These are phyloP conservation scores for Noctua comes DNA, from an alignment of 2,888 invertebrate species.

Conservation along the genomic window DNA sequence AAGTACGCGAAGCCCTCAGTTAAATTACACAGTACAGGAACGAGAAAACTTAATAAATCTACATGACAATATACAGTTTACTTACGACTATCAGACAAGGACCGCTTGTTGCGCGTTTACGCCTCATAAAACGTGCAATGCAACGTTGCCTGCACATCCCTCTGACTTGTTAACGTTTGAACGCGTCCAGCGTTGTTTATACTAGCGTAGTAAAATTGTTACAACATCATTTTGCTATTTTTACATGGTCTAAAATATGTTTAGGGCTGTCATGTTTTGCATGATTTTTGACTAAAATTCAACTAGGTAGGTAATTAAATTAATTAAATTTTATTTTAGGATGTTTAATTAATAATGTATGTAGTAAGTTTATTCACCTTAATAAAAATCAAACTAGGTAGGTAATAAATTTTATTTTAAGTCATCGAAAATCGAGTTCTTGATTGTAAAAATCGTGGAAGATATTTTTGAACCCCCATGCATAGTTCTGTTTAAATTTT, in stretches of 20 bases:
- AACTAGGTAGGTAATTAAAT: too few species aligned
- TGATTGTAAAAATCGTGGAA: neutral
- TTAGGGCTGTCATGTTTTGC: neutral
- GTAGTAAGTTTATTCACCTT: too few species aligned
- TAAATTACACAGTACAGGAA: neutral
- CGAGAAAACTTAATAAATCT: constrained; percentile 20
- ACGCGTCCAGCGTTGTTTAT: constrained; percentile 30
- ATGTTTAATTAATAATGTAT: too few species aligned
- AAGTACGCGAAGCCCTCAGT: neutral
- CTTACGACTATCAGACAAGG: constrained; percentile 25
- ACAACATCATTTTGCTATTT: constrained; percentile 16
- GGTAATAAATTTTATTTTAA: neutral
- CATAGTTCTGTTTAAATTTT: neutral
- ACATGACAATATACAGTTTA: constrained; percentile 29
- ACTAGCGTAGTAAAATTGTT: constrained; percentile 18
- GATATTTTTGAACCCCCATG: neutral
- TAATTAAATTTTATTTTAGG: neutral
- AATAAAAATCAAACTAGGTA: too few species aligned
- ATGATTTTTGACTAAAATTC: neutral
- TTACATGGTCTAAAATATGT: neutral
- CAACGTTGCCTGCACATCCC: constrained; percentile 42
- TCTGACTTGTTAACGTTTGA: constrained; percentile 49
- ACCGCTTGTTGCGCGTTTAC: constrained; percentile 52
- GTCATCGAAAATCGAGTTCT: neutral
- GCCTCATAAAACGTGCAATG: constrained; percentile 51